Evolutionary conservation across 2,888 invertebrate genomes (phyloP), one percentile per base, ranked within the genome.

Genomic region (Ennomos fuscantarius): DNA sequence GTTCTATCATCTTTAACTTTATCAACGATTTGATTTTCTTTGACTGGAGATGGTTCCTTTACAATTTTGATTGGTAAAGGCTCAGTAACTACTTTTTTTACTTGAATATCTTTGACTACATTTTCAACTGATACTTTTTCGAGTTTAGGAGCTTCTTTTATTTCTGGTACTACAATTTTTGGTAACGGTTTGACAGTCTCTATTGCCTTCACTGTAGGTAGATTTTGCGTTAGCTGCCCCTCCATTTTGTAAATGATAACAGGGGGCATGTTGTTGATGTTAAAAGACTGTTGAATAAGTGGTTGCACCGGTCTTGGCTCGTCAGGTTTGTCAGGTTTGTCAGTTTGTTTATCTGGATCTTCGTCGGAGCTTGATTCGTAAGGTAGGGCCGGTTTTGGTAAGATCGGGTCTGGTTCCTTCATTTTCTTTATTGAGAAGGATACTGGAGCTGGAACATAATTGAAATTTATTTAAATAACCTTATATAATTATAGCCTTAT

Each of bases 351-450:
- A 12, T 78, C 71, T 55, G 69, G 66, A 60, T 93, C 94, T 11
- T 95, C 95, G 9, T 95, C 95, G n/a, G 94, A 94, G 63, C 96
- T 96, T 13, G 95, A 95, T 72, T 96, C 96, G 69, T 96, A 93
- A 0, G 96, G 96, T 37, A 97, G 76, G 0, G 96, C 95, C 50
- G 95, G 96, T 79, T 95, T 96, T 3, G 95, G 93, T 1, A 95
- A 84, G 1, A 93, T 89, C 0, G 93, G 87, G 45, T 95, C 94
- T 0, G 94, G 94, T 55, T 96, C 97, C 78, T 96, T 97, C 0
- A 95, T 91, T 78, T 97, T 97, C 74, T 96, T 96, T 40, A 97
- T 97, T 0, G 97, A 97, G 81, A 97, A 97, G 57, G 96, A 96
- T 0, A 97, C 96, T 0, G 96, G 95, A 9, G 93, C 95, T 95